phyloP scores from a whole-genome alignment of 2,113 vertebrate genomes.

The Peromyscus leucopus region DNA sequence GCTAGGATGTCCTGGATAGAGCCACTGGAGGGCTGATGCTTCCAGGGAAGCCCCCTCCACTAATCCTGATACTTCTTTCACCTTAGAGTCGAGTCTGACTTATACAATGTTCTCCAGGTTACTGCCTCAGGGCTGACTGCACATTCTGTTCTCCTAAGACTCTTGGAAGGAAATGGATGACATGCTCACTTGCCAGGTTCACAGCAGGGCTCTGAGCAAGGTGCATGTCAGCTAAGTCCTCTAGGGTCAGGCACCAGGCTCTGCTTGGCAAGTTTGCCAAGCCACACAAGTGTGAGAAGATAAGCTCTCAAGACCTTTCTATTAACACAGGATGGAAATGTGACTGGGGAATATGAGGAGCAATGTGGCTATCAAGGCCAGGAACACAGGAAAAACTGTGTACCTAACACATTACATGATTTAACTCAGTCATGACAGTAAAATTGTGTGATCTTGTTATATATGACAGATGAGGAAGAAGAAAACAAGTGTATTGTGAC shows the following conservation, averaged over 20 bases:
- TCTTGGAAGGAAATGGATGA: conserved; percentile 46
- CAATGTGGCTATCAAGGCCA: not conserved
- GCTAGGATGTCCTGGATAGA: not conserved
- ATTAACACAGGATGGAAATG: not conserved
- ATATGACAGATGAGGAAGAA: not conserved
- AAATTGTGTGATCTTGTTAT: not conserved
- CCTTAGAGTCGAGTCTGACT: not conserved
- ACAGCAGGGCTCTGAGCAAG: not conserved
- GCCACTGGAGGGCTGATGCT: not conserved
- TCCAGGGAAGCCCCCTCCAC: not conserved
- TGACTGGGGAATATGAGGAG: not conserved
- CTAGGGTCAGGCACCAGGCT: not conserved
- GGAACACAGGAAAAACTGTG: not conserved
- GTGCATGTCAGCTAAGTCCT: not conserved
- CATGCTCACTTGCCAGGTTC: not conserved
- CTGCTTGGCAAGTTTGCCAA: not conserved
- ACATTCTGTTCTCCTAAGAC: conserved; percentile 43
- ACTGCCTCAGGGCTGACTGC: not conserved
- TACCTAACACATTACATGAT: not conserved
- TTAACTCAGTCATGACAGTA: not conserved
- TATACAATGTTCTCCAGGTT: not conserved
- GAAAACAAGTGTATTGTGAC: not conserved
- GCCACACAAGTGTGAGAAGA: not conserved
- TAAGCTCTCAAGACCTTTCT: not conserved
- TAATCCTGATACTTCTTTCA: not conserved